Percentiles rank a stretch among this genome's conserved stretches.
Conservation (phyloP, 2,888 invertebrate genomes). For the Epistrophe grossulariae region DNA sequence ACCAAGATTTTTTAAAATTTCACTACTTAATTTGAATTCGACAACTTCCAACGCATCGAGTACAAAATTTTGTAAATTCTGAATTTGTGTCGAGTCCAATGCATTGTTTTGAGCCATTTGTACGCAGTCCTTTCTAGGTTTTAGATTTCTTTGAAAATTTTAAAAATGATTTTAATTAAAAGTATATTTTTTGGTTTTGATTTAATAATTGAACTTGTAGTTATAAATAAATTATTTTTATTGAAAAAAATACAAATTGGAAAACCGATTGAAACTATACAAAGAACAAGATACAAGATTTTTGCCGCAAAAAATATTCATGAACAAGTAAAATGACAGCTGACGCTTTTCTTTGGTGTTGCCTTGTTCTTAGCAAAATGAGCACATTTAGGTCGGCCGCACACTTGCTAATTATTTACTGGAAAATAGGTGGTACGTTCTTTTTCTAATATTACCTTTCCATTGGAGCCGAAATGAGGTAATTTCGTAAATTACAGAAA, state of each 20-base stretch:
- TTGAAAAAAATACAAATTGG: background rate
- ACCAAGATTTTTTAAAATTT: background rate
- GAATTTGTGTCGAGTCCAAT: conserved; percentile 80
- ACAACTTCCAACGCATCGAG: conserved; percentile 82
- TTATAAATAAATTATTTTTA: background rate
- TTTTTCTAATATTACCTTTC: too few species aligned
- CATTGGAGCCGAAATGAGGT: too few species aligned
- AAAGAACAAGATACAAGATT: background rate
- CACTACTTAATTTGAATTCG: conserved; percentile 82
- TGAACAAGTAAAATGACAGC: background rate
- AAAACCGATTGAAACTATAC: background rate
- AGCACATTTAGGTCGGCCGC: too few species aligned
- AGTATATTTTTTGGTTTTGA: background rate
- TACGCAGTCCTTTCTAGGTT: background rate
- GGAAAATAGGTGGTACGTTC: too few species aligned
- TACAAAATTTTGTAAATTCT: conserved; percentile 81
- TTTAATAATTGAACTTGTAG: background rate
- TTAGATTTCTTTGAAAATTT: background rate
- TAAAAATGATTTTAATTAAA: background rate
- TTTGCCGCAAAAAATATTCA: conserved; percentile 3
- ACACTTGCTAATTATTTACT: too few species aligned
- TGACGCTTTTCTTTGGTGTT: background rate
- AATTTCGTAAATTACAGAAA: too few species aligned
- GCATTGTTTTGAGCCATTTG: conserved; percentile 43
- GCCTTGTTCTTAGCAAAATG: too few species aligned